Base-by-base conservation (phyloP, 1,140 invertebrate genomes). In the Pogonomyrmex californicus region DNA sequence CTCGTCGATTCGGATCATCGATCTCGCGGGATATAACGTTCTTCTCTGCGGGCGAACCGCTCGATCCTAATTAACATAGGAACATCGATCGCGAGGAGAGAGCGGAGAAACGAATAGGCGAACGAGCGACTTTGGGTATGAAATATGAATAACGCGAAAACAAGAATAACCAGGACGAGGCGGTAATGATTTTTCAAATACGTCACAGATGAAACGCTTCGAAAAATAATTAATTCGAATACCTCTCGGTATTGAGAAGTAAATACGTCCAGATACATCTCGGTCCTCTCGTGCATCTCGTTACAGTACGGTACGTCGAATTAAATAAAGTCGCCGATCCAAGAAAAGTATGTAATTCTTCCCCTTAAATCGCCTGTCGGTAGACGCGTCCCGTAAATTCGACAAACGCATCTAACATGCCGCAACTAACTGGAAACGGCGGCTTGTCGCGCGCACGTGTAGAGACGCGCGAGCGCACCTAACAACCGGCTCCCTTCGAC, bases 401-500 rank as follows among this genome's bases (percentile, higher is more conserved):
- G 44, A 41, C 79, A 75, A 60, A 83, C 58, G 33, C 68, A 36
- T 47, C 30, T 17, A 65, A 86, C 76, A 89, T 87, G 81, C 77
- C 76, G 85, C 70, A 86, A 65, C 58, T 77, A 86, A 82, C 58
- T 54, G 49, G 9, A 86, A 58, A 79, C 82, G 33, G 12, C 60
- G 56, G 75, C 83, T 30, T 14, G 73, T 14, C 47, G 6, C 47
- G 36, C 73, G 65, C 62, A 38, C 62, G n/a, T 30, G n/a, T n/a
- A 68, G 71, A 14, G 36, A 23, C 73, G 54, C 77, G 75, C 58
- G 63, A 63, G 66, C 62, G 65, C 23, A 62, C 23, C 23, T 63
- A 83, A 86, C 82, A 77, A 54, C 76, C 78, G 49, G 66, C 71
- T 88, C 81, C 83, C 88, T 91, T 91, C 90, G 90, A 90, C 90